Evolutionary conservation across 1,140 invertebrate genomes (phyloP).

Genomic region (Drosophila obscura): DNA sequence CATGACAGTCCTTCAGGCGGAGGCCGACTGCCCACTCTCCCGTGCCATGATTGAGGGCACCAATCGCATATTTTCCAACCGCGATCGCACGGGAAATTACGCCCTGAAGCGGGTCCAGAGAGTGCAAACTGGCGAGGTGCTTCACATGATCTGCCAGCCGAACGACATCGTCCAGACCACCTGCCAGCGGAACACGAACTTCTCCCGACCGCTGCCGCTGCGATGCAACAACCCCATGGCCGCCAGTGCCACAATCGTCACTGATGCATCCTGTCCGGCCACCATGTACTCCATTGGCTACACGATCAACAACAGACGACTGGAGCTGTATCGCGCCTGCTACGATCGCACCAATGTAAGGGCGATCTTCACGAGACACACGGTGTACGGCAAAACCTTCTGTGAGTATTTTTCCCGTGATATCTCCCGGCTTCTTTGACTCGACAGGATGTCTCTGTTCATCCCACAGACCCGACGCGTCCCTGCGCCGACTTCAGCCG

Average conservation of each 20-base stretch:
- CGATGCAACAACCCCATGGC: too few relatives aligned
- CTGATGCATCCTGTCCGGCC: too few relatives aligned
- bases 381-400: slow-evolving; percentile 42
- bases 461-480: slow-evolving; percentile 8
- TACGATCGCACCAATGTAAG: slow-evolving; percentile 34
- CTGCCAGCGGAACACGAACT: too few relatives aligned
- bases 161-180: too few relatives aligned
- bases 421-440: too few relatives aligned
- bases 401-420: slow-evolving; percentile 19
- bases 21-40: slow-evolving; percentile 32
- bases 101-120: slow-evolving; percentile 21
- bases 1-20: slow-evolving; percentile 22
- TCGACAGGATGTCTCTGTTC: neutral
- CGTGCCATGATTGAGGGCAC: slow-evolving; percentile 48
- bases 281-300: slow-evolving; percentile 52
- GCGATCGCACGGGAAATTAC: slow-evolving; percentile 9
- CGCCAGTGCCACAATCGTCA: too few relatives aligned
- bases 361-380: slow-evolving; percentile 27
- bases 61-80: slow-evolving; percentile 35
- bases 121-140: slow-evolving; percentile 25
- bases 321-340: slow-evolving; percentile 49
- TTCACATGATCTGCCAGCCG: too few relatives aligned
- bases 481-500: slow-evolving; percentile 19
- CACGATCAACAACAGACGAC: slow-evolving; percentile 13
- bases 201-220: too few relatives aligned